These are phyloP conservation scores for Andrena chrysosceles DNA, from an alignment of 2,888 invertebrate genomes.

Conservation along the genomic window DNA sequence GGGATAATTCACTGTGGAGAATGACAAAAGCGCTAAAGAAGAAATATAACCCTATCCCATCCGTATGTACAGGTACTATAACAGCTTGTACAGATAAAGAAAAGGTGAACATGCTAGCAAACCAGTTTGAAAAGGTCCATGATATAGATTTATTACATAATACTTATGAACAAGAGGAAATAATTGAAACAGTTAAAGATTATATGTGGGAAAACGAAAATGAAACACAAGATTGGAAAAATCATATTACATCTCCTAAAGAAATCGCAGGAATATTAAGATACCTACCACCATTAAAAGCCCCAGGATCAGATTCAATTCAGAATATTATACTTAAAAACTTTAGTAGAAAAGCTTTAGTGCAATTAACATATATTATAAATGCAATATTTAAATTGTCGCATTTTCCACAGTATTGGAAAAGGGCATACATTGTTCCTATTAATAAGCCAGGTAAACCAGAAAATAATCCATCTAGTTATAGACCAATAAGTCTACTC, in stretches of 20 bases:
- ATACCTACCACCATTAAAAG: conserved; percentile 15
- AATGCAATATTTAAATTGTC: conserved; percentile 1
- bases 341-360: conserved; percentile 18
- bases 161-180: conserved; percentile 27
- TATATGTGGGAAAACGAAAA: conserved; percentile 17
- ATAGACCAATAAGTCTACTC: conserved; percentile 57
- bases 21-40: conserved; percentile 59
- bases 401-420: conserved; percentile 45
- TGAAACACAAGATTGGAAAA: conserved; percentile 14
- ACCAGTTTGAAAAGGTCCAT: conserved; percentile 56
- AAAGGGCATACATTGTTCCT: conserved; percentile 39
- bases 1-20: conserved; percentile 55
- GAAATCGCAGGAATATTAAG: conserved; percentile 11
- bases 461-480: conserved; percentile 27
- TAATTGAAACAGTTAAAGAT: conserved; percentile 12
- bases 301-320: conserved; percentile 10
- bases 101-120: conserved; percentile 62
- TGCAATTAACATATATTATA: background rate
- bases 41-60: conserved; percentile 45
- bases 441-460: conserved; percentile 57
- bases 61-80: conserved; percentile 23
- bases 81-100: conserved; percentile 53
- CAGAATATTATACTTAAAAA: conserved; percentile 33
- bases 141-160: conserved; percentile 51
- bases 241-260: conserved; percentile 13